These are phyloP conservation scores for Nettapus auritus DNA, from an alignment of 2,113 vertebrate species.

Conservation along the genomic window DNA sequence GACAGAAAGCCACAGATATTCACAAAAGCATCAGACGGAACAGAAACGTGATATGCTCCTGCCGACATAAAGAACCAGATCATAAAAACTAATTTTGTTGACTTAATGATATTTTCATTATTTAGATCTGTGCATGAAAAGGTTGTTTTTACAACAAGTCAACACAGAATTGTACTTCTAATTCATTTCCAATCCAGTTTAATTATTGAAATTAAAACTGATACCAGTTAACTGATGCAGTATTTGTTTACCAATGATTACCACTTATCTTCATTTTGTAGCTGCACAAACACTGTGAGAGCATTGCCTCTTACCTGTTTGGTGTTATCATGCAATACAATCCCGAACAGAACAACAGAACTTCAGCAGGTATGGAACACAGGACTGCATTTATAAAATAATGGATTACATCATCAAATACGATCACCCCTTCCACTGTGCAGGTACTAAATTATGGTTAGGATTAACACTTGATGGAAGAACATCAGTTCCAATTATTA, in stretches of 20 bases:
- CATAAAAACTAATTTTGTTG: too few relatives aligned
- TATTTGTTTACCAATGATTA: background rate
- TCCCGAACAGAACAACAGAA: background rate
- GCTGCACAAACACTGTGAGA: background rate
- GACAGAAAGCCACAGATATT: background rate
- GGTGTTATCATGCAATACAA: background rate
- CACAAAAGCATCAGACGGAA: background rate
- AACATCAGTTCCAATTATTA: background rate
- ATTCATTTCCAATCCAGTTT: background rate
- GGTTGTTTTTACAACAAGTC: background rate
- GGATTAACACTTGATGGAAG: background rate
- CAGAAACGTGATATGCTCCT: background rate
- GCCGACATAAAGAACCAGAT: background rate
- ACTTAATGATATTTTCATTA: background rate
- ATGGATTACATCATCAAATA: background rate
- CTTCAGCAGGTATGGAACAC: background rate
- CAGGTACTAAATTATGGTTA: background rate
- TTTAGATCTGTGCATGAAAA: background rate
- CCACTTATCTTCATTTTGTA: background rate
- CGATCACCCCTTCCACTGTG: background rate
- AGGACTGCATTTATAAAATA: background rate
- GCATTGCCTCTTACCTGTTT: background rate
- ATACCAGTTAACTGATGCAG: background rate
- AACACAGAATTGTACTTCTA: background rate
- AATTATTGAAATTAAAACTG: background rate